phyloP scores from a whole-genome alignment of 2,113 vertebrate species.

The Egretta garzetta region DNA sequence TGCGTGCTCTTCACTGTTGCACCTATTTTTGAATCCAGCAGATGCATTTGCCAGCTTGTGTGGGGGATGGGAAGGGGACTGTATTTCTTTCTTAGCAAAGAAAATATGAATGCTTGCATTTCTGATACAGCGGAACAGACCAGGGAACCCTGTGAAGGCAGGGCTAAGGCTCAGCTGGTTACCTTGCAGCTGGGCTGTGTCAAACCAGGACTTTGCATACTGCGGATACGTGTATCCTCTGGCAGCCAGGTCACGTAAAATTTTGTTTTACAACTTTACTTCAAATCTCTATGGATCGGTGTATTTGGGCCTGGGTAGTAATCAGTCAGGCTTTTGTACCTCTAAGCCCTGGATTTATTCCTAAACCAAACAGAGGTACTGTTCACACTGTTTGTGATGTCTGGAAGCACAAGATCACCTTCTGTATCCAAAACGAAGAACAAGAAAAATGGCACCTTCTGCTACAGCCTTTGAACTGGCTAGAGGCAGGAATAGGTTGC shows the following conservation, averaged over 20 bases:
- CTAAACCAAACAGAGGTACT: not conserved
- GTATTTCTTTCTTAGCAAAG: not conserved
- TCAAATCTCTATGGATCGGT: not conserved
- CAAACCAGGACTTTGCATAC: not conserved
- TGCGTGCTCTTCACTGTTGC: rapidly evolving
- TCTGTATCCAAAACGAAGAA: not conserved
- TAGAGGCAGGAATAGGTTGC: not conserved
- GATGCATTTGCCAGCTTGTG: not conserved
- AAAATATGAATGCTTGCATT: not conserved
- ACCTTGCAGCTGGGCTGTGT: not conserved
- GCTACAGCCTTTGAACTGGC: not conserved
- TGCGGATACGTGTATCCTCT: rapidly evolving
- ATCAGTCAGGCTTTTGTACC: not conserved
- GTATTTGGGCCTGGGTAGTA: not conserved
- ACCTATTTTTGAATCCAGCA: not conserved
- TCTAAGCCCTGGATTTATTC: not conserved
- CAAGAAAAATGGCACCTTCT: not conserved
- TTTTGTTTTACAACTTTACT: not conserved
- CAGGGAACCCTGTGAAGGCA: not conserved
- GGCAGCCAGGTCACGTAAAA: not conserved
- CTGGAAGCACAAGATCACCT: not conserved
- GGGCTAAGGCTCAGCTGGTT: not conserved
- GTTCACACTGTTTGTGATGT: not conserved
- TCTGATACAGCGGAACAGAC: not conserved
- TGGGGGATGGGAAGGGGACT: not conserved